Conservation (phyloP, 30 jellyfish, hydroid and myxozoan species). For the Aurelia aurita complex sp. Pacific region DNA sequence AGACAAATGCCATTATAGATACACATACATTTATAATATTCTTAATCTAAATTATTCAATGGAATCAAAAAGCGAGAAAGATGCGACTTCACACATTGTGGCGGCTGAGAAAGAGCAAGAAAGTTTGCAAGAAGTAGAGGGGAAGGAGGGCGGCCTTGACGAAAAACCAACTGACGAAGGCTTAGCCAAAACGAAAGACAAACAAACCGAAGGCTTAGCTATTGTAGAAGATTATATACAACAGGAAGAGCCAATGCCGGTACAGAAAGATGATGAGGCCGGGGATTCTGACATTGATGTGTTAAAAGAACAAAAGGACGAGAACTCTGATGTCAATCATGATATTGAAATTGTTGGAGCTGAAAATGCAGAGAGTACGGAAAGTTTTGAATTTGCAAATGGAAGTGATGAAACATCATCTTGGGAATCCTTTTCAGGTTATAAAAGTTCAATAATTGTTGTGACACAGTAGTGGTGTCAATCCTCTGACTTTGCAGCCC, state of each 20-base stretch:
- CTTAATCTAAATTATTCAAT: neutral
- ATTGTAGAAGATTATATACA: neutral
- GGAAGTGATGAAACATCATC: constrained; percentile 69
- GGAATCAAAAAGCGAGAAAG: constrained; percentile 3
- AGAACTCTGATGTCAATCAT: constrained; percentile 9
- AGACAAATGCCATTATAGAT: too few species aligned
- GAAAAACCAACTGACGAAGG: neutral
- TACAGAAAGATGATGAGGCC: too few species aligned
- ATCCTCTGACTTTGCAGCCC: too few species aligned
- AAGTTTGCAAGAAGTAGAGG: neutral
- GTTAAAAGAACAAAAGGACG: neutral
- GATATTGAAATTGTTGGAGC: constrained; percentile 25
- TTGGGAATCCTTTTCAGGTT: constrained; percentile 68
- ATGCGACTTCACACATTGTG: neutral
- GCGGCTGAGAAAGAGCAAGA: neutral
- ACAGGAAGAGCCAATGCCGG: constrained; percentile 4
- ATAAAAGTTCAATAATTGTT: neutral
- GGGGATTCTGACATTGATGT: too few species aligned
- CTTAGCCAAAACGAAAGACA: neutral
- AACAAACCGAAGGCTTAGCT: constrained; percentile 6
- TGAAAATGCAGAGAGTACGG: constrained; percentile 53
- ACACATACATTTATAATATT: too few species aligned
- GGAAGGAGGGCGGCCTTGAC: neutral
- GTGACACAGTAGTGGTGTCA: too few species aligned
- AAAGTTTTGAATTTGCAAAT: constrained; percentile 63